Evolutionary conservation across 1,140 invertebrate genomes (phyloP).

Genomic region (Nephila pilipes): DNA sequence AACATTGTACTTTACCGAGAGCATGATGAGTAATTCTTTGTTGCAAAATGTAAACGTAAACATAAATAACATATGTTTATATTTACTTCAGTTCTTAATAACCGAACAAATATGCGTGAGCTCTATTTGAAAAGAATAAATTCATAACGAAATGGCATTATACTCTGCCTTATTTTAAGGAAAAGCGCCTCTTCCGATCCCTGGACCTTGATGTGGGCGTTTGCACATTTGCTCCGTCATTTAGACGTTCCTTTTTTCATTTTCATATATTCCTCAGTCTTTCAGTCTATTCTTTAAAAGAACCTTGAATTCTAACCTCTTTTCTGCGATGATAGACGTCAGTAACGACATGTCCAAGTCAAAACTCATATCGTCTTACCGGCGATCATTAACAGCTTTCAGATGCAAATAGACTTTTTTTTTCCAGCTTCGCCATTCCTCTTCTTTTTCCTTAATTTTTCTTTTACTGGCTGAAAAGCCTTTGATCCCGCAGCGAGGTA

Average conservation of each 20-base stretch:
- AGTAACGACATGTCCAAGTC: constrained; percentile 21
- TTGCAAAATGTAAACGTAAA: too few species aligned
- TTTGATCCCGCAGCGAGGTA: constrained; percentile 30
- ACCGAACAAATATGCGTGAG: not conserved
- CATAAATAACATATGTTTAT: too few species aligned
- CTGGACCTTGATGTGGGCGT: constrained; percentile 49
- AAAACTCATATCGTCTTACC: constrained; percentile 4
- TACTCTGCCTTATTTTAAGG: not conserved
- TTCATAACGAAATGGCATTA: not conserved
- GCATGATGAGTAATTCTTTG: too few species aligned
- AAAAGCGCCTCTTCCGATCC: not conserved
- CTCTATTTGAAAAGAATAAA: constrained; percentile 16
- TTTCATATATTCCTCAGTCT: constrained; percentile 30
- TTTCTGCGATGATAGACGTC: constrained; percentile 7
- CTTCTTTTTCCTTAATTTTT: not conserved
- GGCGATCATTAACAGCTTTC: constrained; percentile 59
- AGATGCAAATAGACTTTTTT: constrained; percentile 44
- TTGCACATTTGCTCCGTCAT: not conserved
- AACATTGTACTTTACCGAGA: too few species aligned
- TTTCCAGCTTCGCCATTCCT: not conserved
- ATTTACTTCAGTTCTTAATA: not conserved
- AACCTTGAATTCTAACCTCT: constrained; percentile 52
- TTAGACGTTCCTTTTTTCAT: not conserved
- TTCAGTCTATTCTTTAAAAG: not conserved
- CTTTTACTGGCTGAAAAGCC: not conserved